Base-by-base conservation (phyloP, 2,113 vertebrate species). In the Osmerus eperlanus region DNA sequence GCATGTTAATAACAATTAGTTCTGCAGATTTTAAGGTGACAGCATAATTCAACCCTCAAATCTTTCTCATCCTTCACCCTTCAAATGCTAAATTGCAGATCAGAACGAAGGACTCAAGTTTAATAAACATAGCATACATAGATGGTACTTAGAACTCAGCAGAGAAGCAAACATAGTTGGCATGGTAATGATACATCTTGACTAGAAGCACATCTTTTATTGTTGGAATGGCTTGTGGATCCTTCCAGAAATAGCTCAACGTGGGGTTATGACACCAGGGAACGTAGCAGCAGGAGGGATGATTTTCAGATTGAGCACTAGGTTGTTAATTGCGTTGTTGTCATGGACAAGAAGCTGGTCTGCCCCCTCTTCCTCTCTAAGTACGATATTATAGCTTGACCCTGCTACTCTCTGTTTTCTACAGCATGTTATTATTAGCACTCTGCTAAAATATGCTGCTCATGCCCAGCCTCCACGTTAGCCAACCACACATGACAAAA, bases 1-100 rank as follows among this genome's bases (percentile, higher is more conserved):
- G 53, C 28, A 36, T 61, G 73, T 83, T 70, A 70, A 70, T 77
- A 78, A 83, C 74, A 80, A 79, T 83, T 75, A 78, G 55, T 65
- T 16, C 65, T 65, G 56, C 15, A 29, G 74, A 64, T 59, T 72
- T 76, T 21, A 69, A 76, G 61, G 72, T 72, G 74, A 66, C 71
- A 32, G 29, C 29, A 41, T 41, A 1, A 41, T 41, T 41, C 6
- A 1, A 41, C 36, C 36, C 7, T 6, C 8, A 41, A 41, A 59
- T 59, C 23, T 58, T 21, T 21, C n/a, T 23, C 58, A 13, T 59
- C 12, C 23, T 59, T 59, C 58, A 4, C 19, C n/a, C 9, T 23
- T 12, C 19, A 59, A 23, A 59, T 13, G 19, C 23, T 13, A 12
- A 21, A 59, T 59, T 59, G 19, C 58, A 59, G 36, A 41, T 41